These are phyloP conservation scores for Caenorhabditis doughertyi DNA, from an alignment of 2,888 invertebrate species.

Conservation along the genomic window DNA sequence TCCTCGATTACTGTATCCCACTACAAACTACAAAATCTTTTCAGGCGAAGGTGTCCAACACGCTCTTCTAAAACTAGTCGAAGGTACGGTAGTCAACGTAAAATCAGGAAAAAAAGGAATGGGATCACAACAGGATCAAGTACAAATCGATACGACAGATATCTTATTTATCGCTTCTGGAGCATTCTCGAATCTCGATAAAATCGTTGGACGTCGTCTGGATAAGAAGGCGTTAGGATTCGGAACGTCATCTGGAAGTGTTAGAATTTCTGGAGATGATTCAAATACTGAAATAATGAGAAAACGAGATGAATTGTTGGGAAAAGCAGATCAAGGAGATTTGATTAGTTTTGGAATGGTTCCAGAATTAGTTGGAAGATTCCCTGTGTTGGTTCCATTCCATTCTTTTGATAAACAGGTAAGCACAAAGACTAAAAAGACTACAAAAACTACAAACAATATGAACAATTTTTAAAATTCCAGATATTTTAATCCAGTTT, in stretches of 20 bases:
- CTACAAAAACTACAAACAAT: no score
- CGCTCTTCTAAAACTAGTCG: conserved; percentile 89
- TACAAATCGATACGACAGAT: conserved; percentile 95
- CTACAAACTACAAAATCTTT: no score
- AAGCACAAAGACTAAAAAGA: no score
- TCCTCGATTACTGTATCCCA: no score
- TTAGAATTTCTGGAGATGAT: conserved; percentile 69
- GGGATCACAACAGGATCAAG: conserved; percentile 78
- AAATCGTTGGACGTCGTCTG: conserved; percentile 90
- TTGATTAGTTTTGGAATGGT: conserved; percentile 89
- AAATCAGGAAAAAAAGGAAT: conserved; percentile 79
- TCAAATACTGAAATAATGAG: conserved; percentile 68
- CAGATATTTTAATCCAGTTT: no score
- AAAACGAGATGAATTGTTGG: conserved; percentile 71
- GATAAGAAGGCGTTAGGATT: conserved; percentile 76
- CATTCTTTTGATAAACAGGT: conserved; percentile 90
- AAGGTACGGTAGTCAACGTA: conserved; percentile 97
- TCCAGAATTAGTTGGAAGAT: conserved; percentile 87
- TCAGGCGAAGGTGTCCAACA: conserved; percentile 97
- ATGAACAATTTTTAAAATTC: no score
- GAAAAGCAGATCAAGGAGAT: conserved; percentile 73
- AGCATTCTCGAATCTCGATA: conserved; percentile 97
- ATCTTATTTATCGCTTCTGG: conserved; percentile 99
- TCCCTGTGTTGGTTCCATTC: conserved; percentile 98
- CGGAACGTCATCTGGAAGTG: conserved; percentile 69